Evolutionary conservation across 2,113 vertebrate species (phyloP).

Genomic region (Syngnathus typhle): DNA sequence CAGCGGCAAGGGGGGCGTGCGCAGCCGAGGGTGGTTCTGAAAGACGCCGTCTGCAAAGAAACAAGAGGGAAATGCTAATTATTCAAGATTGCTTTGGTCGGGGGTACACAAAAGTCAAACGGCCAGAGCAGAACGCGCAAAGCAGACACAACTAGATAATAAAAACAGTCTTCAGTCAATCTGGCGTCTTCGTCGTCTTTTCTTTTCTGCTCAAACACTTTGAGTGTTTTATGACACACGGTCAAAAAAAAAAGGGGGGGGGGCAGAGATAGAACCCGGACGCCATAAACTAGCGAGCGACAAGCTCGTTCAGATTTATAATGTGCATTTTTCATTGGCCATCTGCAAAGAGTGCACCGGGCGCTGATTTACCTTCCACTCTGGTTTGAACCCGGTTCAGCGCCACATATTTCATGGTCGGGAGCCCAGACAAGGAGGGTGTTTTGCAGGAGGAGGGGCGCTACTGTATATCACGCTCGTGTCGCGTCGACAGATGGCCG

Average conservation of each 20-base stretch:
- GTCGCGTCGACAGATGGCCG: constrained; percentile 53
- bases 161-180: neutral
- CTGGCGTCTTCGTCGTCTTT: neutral
- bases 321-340: constrained; percentile 3
- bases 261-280: neutral
- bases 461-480: constrained; percentile 32
- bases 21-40: constrained; percentile 87
- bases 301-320: constrained; percentile 2
- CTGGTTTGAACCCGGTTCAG: constrained; percentile 17
- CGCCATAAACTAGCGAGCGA: neutral
- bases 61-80: neutral
- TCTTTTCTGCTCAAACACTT: neutral
- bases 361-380: constrained; percentile 22
- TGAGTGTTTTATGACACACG: neutral
- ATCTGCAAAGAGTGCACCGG: constrained; percentile 15
- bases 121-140: constrained; percentile 1
- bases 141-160: neutral
- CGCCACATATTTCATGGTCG: constrained; percentile 20
- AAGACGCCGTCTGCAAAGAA: constrained; percentile 77
- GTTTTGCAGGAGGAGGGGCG: constrained; percentile 13
- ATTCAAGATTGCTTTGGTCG: too few species aligned
- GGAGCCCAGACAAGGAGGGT: constrained; percentile 23
- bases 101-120: neutral
- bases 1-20: constrained; percentile 87
- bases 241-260: neutral